Percentiles rank a stretch among this genome's conserved stretches.
phyloP scores from a whole-genome alignment of 2,888 invertebrate species.

The Chaetogeoica ovagalla region DNA sequence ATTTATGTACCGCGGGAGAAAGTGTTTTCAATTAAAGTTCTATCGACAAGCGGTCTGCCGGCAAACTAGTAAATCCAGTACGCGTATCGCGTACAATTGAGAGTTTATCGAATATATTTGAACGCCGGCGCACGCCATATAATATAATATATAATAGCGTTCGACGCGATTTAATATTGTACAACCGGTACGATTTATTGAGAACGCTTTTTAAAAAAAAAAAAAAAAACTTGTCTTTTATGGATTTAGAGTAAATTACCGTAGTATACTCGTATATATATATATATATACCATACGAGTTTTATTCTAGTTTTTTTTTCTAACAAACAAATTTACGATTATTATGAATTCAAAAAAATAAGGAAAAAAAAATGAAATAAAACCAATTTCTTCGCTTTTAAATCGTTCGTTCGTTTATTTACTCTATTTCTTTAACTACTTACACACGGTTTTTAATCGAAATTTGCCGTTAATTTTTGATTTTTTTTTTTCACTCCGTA shows the following conservation, averaged over 20 bases:
- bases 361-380: no score
- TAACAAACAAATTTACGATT: no score
- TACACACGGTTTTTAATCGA: no score
- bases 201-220: not conserved
- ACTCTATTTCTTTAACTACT: no score
- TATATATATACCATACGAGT: no score
- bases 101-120: slow-evolving; percentile 16
- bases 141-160: slow-evolving; percentile 6
- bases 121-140: not conserved
- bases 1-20: not conserved
- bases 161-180: not conserved
- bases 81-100: not conserved
- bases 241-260: not conserved
- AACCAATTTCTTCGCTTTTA: no score
- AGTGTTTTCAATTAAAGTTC: slow-evolving; percentile 24
- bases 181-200: not conserved
- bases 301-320: no score
- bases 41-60: slow-evolving; percentile 29
- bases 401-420: no score
- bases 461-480: no score
- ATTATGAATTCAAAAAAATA: no score
- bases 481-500: not conserved
- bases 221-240: not conserved
- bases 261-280: not conserved
- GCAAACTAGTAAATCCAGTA: slow-evolving; percentile 48